These are phyloP conservation scores for Acanthurus lineatus DNA, from an alignment of 2,797 vertebrate genomes.

Conservation along the genomic window DNA sequence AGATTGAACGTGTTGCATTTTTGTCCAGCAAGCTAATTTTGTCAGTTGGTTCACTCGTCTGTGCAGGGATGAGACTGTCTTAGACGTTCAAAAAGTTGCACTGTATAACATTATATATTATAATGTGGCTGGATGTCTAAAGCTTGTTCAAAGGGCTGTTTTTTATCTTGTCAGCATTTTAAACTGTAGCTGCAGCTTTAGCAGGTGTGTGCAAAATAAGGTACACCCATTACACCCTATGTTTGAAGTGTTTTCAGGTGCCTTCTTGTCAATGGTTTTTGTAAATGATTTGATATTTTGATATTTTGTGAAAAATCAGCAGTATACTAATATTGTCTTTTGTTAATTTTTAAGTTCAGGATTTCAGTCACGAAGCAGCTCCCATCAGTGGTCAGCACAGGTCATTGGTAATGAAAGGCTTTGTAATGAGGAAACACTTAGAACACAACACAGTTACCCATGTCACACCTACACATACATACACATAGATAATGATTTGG, in stretches of 20 bases:
- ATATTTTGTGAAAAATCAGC: background rate
- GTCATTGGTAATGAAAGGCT: slow-evolving; percentile 24
- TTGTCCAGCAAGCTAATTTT: no score
- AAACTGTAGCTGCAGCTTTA: no score
- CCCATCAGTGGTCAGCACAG: slow-evolving; percentile 28
- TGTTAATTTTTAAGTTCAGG: slow-evolving; percentile 4
- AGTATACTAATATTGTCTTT: background rate
- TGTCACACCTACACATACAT: background rate
- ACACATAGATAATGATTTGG: background rate
- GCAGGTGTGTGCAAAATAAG: background rate
- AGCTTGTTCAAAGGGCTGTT: no score
- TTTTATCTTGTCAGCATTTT: no score
- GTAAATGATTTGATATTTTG: background rate
- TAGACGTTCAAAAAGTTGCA: no score
- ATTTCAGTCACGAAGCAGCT: slow-evolving; percentile 20
- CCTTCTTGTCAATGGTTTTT: background rate
- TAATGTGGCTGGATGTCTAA: no score
- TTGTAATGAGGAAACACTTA: slow-evolving; percentile 2
- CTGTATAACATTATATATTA: no score
- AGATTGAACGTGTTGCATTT: no score
- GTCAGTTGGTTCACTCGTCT: no score
- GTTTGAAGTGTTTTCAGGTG: background rate
- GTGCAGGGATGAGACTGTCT: no score
- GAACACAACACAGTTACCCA: slow-evolving; percentile 1
- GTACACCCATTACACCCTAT: no score